Base-by-base conservation (phyloP, 2,797 vertebrate genomes). In the Sparidentex hasta region DNA sequence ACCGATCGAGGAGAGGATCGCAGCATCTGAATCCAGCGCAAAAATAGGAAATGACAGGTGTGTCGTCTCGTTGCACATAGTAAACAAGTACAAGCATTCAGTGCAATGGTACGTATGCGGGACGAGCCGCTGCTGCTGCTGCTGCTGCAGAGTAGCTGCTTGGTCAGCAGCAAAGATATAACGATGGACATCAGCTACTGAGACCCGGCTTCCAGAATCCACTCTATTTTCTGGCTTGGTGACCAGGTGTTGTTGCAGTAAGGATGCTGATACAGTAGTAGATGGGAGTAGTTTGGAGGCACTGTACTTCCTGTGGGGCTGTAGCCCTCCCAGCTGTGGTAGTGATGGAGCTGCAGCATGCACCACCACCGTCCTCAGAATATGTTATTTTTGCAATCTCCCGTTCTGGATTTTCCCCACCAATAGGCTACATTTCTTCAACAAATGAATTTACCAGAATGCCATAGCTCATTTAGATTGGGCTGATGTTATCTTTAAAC, bases 131-230 rank as follows among this genome's bases (percentile, higher is more conserved):
- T 54, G 55, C 61, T 76, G 75, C 71, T 55, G 67, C 80, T 59
- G 72, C 76, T 71, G 90, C 89, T 82, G 93, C 89, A 83, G 85
- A 85, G 79, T 73, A 69, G 52, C 74, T 91, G 91, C 90, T 88
- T 80, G 87, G 80, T 93, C 94, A 94, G 91, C 93, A 90, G 80
- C 84, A 81, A 29, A 78, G 69, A 83, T 81, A 85, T 76, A 87
- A 85, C 75, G 84, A 82, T 89, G 87, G 70, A 55, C 62, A 54
- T 65, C 75, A 74, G 85, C 70, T 76, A n/a, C 83, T 80, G 65
- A 75, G 74, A 61, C n/a, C 12, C 76, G 74, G 83, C 80, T 73
- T 81, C 80, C 67, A 77, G 11, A 82, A 82, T 78, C 68, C 82
- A 76, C 78, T 86, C 56, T 47, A 1, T 78, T 82, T 63, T 74